Conservation (phyloP, 2,113 vertebrate genomes). For the Regulus satrapa region DNA sequence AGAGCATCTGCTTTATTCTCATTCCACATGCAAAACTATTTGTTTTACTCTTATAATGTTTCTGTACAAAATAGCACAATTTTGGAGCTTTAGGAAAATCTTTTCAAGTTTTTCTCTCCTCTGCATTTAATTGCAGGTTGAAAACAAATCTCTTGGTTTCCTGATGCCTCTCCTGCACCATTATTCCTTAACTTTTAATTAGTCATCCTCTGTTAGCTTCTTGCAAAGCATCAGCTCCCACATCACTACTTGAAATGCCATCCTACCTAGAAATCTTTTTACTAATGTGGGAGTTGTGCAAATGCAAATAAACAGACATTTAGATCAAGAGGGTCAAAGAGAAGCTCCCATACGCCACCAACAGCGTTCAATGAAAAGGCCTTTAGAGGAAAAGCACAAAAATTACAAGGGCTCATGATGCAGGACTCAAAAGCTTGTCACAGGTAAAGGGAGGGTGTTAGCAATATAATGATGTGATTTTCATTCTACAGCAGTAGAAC, state of each 20-base stretch:
- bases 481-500: not conserved
- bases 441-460: not conserved
- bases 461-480: not conserved
- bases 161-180: not conserved
- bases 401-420: not conserved
- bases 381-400: not conserved
- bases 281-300: not conserved
- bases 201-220: not conserved
- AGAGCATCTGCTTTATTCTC: not conserved
- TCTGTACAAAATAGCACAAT: not conserved
- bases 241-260: not conserved
- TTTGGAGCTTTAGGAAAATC: not conserved
- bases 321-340: not conserved
- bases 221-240: not conserved
- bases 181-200: not conserved
- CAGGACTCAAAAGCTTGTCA: not conserved
- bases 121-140: not conserved
- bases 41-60: not conserved
- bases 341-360: not conserved
- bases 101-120: not conserved
- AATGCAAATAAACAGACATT: not conserved
- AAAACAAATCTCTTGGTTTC: not conserved
- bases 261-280: not conserved
- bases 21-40: not conserved
- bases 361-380: not conserved